Base-by-base conservation (phyloP, 2,113 vertebrate species). In the Oncorhynchus gorbuscha region DNA sequence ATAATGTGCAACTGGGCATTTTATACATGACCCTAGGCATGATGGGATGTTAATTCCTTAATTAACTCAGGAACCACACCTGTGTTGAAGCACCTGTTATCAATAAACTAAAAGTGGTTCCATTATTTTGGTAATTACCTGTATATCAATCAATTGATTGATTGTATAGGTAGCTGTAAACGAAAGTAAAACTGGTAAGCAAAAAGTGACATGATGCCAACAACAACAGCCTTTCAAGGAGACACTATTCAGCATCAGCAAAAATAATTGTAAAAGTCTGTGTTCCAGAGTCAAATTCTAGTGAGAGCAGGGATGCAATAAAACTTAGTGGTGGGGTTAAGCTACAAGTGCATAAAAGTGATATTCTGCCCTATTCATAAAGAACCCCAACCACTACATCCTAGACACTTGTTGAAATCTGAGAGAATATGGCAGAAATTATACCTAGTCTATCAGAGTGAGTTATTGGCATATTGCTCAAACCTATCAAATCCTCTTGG, bases 221-320 rank as follows among this genome's bases (percentile, higher is more conserved):
- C 80, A 51, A 13, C 68, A 12, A 83, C 67, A 87, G 85, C 49
- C 49, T 77, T 79, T 75, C 72, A 78, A 5, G 51, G 67, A 72
- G 85, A 84, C 77, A 39, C 11, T 85, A 81, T 76, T 75, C 61
- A 81, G 69, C 45, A 49, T 49, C 32, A 12, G 66, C 66, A 68
- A 68, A 35, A 35, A 18, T 26, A 32, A 68, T 24, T 32, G 28
- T 20, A 24, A 71, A n/a, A 69, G 65, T 62, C 69, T 73, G 77
- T 68, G 30, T 24, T 69, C 66, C 32, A 3, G 26, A 26, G 76
- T 69, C 72, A 85, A 85, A 67, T 86, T 85, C 48, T 5, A 49
- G 49, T 18, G 22, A 24, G 12, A 45, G 20, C 72, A 22, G 70
- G 79, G 81, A 86, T 84, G 91, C 86, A 85, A 75, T 83, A 65